Percentiles rank a stretch among this genome's conserved stretches.
These are phyloP conservation scores for Bombyx mori DNA, from an alignment of 1,140 invertebrate species.

Conservation along the genomic window DNA sequence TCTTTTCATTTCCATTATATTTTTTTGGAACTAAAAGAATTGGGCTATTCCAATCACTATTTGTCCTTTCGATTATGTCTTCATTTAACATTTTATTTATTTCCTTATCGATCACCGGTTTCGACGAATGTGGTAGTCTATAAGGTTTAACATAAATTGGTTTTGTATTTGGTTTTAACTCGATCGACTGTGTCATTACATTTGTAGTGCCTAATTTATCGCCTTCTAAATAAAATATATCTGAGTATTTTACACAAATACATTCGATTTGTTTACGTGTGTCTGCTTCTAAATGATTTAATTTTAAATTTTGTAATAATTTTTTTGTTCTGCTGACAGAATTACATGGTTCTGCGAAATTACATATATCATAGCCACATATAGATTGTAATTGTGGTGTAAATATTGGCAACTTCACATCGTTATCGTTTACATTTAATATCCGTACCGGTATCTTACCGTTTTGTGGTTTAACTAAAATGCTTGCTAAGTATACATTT, in stretches of 20 bases:
- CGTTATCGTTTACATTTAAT: conserved; percentile 17
- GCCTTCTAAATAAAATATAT: conserved; percentile 26
- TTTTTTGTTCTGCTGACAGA: conserved; percentile 11
- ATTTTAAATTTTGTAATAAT: conserved; percentile 15
- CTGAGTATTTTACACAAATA: conserved; percentile 31
- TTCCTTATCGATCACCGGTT: conserved; percentile 19
- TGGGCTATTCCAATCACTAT: conserved; percentile 23
- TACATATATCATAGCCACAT: conserved; percentile 16
- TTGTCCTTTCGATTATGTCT: conserved; percentile 25
- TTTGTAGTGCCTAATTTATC: conserved; percentile 23
- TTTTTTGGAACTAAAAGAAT: conserved; percentile 25
- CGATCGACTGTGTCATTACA: conserved; percentile 26
- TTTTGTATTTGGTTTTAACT: conserved; percentile 17
- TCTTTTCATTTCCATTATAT: conserved; percentile 7
- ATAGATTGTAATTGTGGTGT: conserved; percentile 10
- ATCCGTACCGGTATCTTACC: conserved; percentile 16
- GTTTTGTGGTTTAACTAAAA: conserved; percentile 14
- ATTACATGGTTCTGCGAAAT: conserved; percentile 8
- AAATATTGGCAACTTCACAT: conserved; percentile 10
- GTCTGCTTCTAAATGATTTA: conserved; percentile 22
- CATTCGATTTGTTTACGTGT: conserved; percentile 19
- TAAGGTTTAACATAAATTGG: conserved; percentile 35
- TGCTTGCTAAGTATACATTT: conserved; percentile 15
- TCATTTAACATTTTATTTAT: conserved; percentile 18
- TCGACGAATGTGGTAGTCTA: conserved; percentile 23